These are phyloP conservation scores for Camelus dromedarius DNA, from an alignment of 2,113 vertebrate genomes.

Conservation along the genomic window DNA sequence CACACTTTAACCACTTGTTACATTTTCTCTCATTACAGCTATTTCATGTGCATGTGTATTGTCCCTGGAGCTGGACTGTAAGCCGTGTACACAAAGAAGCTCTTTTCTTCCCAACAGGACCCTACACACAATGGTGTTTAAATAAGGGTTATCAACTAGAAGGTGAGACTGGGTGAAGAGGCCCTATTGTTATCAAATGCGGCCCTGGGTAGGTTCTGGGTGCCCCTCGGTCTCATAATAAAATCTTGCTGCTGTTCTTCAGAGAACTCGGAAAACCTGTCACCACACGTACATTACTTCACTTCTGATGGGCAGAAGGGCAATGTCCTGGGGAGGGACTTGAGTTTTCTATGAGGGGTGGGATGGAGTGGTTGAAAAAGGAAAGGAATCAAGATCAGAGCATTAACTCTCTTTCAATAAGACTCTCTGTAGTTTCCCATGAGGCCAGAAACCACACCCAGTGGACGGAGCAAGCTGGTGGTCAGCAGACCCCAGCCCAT, in stretches of 20 bases:
- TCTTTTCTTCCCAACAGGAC: not conserved
- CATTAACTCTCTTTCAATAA: not conserved
- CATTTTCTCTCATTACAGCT: not conserved
- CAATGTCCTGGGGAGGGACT: not conserved
- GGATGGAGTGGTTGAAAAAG: not conserved
- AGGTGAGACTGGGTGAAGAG: not conserved
- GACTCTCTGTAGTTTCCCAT: not conserved
- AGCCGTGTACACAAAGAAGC: not conserved
- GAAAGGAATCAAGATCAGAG: not conserved
- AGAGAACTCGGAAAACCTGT: not conserved
- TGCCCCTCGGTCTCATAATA: not conserved
- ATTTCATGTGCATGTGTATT: rapidly evolving
- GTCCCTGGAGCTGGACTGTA: not conserved
- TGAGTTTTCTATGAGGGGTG: not conserved
- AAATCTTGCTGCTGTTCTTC: not conserved
- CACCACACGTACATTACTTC: not conserved
- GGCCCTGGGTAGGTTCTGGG: not conserved
- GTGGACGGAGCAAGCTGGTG: not conserved
- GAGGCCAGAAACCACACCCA: not conserved
- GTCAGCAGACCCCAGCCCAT: not conserved
- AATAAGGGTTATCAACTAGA: not conserved
- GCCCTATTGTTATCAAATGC: not conserved
- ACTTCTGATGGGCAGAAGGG: too few species aligned
- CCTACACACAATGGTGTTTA: not conserved
- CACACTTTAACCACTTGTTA: rapidly evolving